Conservation (phyloP, 30 jellyfish, hydroid and myxozoan species). For the Sanderia malayensis region DNA sequence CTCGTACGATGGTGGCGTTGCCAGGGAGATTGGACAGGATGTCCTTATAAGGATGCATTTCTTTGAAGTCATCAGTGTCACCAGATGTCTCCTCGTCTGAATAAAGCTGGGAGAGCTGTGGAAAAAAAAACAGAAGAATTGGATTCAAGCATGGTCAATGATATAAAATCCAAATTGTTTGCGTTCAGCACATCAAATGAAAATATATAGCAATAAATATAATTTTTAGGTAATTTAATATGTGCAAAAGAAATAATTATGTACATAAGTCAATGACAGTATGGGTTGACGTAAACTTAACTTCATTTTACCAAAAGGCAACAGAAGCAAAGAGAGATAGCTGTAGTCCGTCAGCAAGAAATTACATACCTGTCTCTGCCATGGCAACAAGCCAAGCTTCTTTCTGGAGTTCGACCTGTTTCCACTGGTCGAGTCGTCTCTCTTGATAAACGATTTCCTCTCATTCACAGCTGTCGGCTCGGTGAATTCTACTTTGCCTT, state of each 20-base stretch:
- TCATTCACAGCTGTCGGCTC: slow-evolving; percentile 36
- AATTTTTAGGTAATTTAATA: too few species aligned
- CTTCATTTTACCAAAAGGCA: too few species aligned
- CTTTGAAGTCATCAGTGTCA: slow-evolving; percentile 40
- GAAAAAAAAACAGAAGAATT: not conserved
- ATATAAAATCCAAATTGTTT: too few species aligned
- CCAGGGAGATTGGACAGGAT: slow-evolving; percentile 90
- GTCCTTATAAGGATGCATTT: slow-evolving; percentile 89
- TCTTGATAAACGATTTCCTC: not conserved
- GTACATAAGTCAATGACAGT: too few species aligned
- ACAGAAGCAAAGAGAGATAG: too few species aligned
- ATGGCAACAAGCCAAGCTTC: slow-evolving; percentile 55
- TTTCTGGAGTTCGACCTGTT: slow-evolving; percentile 50
- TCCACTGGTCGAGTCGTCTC: slow-evolving; percentile 49
- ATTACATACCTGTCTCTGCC: slow-evolving; percentile 76
- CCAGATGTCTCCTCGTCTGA: slow-evolving; percentile 62
- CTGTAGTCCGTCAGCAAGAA: too few species aligned
- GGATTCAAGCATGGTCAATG: not conserved
- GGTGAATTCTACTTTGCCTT: slow-evolving; percentile 67
- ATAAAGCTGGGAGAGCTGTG: slow-evolving; percentile 49
- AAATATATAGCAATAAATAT: too few species aligned
- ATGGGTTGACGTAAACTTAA: too few species aligned
- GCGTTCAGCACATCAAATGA: too few species aligned
- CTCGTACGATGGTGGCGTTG: slow-evolving; percentile 93
- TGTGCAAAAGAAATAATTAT: too few species aligned